Evolutionary conservation across 2,888 invertebrate species (phyloP).

Genomic region (Ichneumoninae sp.): DNA sequence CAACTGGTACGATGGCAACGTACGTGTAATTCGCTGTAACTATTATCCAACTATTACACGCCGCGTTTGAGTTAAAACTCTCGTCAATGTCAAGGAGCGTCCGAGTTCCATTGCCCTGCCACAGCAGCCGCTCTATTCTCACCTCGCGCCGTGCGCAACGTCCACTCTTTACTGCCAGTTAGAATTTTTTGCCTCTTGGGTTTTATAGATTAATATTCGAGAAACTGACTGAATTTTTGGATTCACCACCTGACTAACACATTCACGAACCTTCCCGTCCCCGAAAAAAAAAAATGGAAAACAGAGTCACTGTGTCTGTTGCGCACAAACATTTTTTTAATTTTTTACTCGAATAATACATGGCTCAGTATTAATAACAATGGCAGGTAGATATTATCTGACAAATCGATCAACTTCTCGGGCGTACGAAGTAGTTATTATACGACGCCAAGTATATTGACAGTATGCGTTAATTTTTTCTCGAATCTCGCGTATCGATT

Average conservation of each 20-base stretch:
- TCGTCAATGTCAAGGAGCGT: slow-evolving; percentile 47
- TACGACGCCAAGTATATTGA: slow-evolving; percentile 5
- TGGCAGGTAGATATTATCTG: slow-evolving; percentile 18
- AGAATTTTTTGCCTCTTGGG: slow-evolving; percentile 78
- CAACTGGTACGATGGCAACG: slow-evolving; percentile 87
- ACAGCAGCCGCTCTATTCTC: slow-evolving; percentile 79
- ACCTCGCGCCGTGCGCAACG: slow-evolving; percentile 83
- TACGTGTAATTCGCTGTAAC: slow-evolving; percentile 86
- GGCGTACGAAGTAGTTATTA: background rate
- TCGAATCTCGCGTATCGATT: slow-evolving; percentile 40
- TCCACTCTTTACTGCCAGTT: slow-evolving; percentile 83
- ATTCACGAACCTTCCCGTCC: slow-evolving; percentile 32
- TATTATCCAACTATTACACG: slow-evolving; percentile 70
- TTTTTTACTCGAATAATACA: slow-evolving; percentile 6
- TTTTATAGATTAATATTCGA: slow-evolving; percentile 74
- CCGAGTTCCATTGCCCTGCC: slow-evolving; percentile 74
- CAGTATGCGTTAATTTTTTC: slow-evolving; percentile 42
- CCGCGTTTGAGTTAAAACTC: slow-evolving; percentile 67
- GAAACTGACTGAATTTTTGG: slow-evolving; percentile 56
- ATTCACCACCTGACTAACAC: slow-evolving; percentile 32
- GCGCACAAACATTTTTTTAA: slow-evolving; percentile 46
- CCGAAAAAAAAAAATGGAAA: slow-evolving; percentile 2
- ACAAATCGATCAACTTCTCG: slow-evolving; percentile 28
- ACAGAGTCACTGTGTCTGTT: slow-evolving; percentile 33
- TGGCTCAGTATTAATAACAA: slow-evolving; percentile 42